phyloP scores from a whole-genome alignment of 2,888 invertebrate genomes.

The Anthophora plumipes region DNA sequence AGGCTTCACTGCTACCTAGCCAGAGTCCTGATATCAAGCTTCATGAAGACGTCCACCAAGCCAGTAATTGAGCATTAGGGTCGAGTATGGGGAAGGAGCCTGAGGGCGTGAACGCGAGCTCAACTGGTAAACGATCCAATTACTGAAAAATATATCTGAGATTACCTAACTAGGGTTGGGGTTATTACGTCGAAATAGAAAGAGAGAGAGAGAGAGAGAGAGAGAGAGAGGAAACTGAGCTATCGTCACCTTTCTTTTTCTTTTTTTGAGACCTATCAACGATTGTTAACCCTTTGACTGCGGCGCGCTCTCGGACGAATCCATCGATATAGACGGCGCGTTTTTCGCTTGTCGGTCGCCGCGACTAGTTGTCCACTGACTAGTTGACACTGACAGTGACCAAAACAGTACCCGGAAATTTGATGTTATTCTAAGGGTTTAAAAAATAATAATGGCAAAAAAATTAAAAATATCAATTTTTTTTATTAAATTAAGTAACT shows the following conservation, averaged over 20 bases:
- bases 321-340: too few species aligned
- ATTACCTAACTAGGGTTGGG: conserved; percentile 44
- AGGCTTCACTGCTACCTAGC: not conserved
- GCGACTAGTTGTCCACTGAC: too few species aligned
- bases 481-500: too few species aligned
- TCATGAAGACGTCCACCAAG: conserved; percentile 58
- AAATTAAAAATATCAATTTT: too few species aligned
- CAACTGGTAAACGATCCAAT: conserved; percentile 68
- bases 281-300: too few species aligned
- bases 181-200: conserved; percentile 23
- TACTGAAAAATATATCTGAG: conserved; percentile 68
- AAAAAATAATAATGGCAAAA: too few species aligned
- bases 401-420: too few species aligned
- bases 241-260: too few species aligned
- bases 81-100: conserved; percentile 40
- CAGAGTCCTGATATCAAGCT: conserved; percentile 57
- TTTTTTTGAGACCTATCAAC: not conserved
- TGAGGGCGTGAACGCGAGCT: conserved; percentile 46
- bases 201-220: not conserved
- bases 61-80: conserved; percentile 69
- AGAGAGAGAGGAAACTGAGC: not conserved
- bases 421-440: too few species aligned
- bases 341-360: too few species aligned
- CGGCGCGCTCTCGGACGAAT: too few species aligned
- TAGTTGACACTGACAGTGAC: too few species aligned